These are phyloP conservation scores for Elgaria multicarinata DNA, from an alignment of 2,113 vertebrate genomes.

Conservation along the genomic window DNA sequence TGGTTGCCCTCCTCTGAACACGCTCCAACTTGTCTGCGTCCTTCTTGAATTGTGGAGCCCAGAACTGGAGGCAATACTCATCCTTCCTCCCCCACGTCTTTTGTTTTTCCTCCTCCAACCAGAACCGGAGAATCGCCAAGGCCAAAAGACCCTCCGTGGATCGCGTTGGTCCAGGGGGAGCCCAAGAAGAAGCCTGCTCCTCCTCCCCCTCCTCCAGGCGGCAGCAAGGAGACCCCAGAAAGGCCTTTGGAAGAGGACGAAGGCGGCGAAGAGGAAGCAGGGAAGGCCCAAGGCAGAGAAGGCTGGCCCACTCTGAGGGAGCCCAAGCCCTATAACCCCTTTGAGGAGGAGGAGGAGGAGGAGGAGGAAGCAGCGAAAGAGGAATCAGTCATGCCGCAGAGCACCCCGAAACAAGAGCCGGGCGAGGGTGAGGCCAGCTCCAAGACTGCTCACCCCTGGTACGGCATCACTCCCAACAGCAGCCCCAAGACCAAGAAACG, in stretches of 20 bases:
- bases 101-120: neutral
- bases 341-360: conserved; percentile 76
- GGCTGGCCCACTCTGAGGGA: conserved; percentile 56
- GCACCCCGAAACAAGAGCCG: conserved; percentile 42
- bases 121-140: conserved; percentile 71
- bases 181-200: conserved; percentile 92
- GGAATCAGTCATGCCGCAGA: conserved; percentile 25
- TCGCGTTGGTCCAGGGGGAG: conserved; percentile 90
- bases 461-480: conserved; percentile 89
- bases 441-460: conserved; percentile 91
- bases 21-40: no score
- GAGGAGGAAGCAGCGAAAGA: conserved; percentile 74
- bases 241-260: conserved; percentile 56
- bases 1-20: no score
- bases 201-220: conserved; percentile 78
- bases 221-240: conserved; percentile 30
- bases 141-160: conserved; percentile 95
- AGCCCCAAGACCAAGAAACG: conserved; percentile 88
- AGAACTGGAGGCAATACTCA: no score
- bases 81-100: conserved; percentile 1
- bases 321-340: conserved; percentile 86
- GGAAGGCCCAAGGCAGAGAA: conserved; percentile 29
- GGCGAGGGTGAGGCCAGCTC: conserved; percentile 47
- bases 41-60: no score
- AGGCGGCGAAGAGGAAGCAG: conserved; percentile 14